Conservation (phyloP, 2,113 vertebrate species). For the Colinus virginianus region DNA sequence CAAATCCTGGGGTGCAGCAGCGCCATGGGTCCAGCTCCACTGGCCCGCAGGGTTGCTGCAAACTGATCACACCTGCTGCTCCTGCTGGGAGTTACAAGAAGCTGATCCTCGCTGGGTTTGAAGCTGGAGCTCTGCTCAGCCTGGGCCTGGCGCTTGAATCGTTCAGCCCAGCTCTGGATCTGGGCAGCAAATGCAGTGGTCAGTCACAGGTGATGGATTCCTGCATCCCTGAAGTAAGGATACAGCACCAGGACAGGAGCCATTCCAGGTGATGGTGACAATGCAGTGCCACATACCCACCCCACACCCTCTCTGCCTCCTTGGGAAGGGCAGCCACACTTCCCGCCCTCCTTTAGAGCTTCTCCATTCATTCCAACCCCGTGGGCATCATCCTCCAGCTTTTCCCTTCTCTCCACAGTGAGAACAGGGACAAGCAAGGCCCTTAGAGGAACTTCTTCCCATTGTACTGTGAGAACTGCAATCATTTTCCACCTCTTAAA, state of each 20-base stretch:
- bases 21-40: not conserved
- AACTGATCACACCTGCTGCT: fast-evolving
- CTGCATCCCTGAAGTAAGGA: not conserved
- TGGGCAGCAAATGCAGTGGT: not conserved
- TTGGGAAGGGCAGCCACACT: fast-evolving
- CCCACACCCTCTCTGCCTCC: not conserved
- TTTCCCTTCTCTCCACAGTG: not conserved
- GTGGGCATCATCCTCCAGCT: not conserved
- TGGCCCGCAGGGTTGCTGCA: too few species aligned
- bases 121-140: not conserved
- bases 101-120: not conserved
- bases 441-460: not conserved
- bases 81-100: not conserved
- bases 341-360: not conserved
- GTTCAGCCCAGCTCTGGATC: not conserved
- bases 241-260: fast-evolving
- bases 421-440: fast-evolving
- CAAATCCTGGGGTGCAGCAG: not conserved
- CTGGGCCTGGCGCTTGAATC: not conserved
- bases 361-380: too few species aligned
- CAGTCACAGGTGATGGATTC: not conserved
- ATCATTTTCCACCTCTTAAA: not conserved
- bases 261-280: fast-evolving
- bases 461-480: not conserved
- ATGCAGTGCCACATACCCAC: too few species aligned